Evolutionary conservation across 2,888 invertebrate species (phyloP).

Genomic region (Coremacera marginata): DNA sequence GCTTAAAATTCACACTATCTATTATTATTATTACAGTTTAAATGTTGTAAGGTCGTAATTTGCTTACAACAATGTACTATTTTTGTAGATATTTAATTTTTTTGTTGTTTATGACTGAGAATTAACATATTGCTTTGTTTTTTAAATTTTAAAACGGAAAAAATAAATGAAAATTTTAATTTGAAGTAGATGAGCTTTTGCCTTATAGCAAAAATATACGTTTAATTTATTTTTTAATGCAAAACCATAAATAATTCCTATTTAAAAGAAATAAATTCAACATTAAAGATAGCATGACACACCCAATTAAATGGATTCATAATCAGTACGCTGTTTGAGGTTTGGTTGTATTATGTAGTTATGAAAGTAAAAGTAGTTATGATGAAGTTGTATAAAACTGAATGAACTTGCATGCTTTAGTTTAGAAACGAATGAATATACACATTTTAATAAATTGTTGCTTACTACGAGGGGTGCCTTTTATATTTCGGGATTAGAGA

Average conservation of each 20-base stretch:
- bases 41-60: slow-evolving; percentile 3
- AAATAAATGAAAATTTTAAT: slow-evolving; percentile 30
- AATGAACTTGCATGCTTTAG: too few species aligned
- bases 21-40: neutral
- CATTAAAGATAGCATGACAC: slow-evolving; percentile 26
- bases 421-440: too few species aligned
- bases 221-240: neutral
- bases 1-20: too few species aligned
- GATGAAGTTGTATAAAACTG: too few species aligned
- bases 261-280: too few species aligned
- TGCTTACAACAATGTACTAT: slow-evolving; percentile 24
- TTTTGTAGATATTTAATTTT: slow-evolving; percentile 21
- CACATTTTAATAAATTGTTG: too few species aligned
- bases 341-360: too few species aligned
- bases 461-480: too few species aligned
- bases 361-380: too few species aligned
- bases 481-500: too few species aligned
- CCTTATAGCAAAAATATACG: slow-evolving; percentile 23
- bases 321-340: too few species aligned
- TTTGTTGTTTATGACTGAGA: slow-evolving; percentile 29
- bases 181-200: slow-evolving; percentile 36
- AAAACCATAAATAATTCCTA: neutral
- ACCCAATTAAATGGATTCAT: slow-evolving; percentile 1
- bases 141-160: slow-evolving; percentile 4
- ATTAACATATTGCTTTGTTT: slow-evolving; percentile 31